Evolutionary conservation across 64 coral and sea anemone genomes (phyloP).

Genomic region (Anthopleura sola): DNA sequence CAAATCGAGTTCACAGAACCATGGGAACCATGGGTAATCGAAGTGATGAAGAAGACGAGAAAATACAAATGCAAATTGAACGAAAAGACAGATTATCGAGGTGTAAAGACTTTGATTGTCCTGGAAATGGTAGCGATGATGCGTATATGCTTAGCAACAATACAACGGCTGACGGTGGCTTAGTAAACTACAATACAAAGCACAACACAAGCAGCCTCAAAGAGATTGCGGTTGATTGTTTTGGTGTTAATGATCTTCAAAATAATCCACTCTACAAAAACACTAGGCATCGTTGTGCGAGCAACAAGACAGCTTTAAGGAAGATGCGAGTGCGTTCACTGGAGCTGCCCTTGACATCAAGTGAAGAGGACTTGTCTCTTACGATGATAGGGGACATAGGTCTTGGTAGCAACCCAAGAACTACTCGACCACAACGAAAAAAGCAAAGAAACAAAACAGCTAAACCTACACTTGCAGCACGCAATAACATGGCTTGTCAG

Average conservation of each 20-base stretch:
- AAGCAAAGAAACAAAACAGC: background rate
- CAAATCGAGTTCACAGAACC: background rate
- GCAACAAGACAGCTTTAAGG: background rate
- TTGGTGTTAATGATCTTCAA: background rate
- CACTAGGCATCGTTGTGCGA: background rate
- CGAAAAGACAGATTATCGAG: background rate
- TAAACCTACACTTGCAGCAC: background rate
- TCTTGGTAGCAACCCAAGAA: background rate
- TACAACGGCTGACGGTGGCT: background rate
- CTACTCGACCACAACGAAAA: background rate
- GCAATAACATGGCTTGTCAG: background rate
- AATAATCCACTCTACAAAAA: background rate
- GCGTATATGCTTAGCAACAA: background rate
- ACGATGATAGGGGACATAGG: background rate
- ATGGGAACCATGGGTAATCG: background rate
- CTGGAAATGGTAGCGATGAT: background rate
- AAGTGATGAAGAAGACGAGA: background rate
- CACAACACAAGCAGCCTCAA: background rate
- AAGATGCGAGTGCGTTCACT: conserved; percentile 1
- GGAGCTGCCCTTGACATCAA: background rate
- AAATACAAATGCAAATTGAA: conserved; percentile 24
- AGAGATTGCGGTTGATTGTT: background rate
- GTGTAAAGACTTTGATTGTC: background rate
- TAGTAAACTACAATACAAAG: background rate
- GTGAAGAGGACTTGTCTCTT: background rate